Percentiles rank a stretch among this genome's conserved stretches.
phyloP scores from a whole-genome alignment of 92 coral and sea anemone genomes.

The Actinostola sp. region DNA sequence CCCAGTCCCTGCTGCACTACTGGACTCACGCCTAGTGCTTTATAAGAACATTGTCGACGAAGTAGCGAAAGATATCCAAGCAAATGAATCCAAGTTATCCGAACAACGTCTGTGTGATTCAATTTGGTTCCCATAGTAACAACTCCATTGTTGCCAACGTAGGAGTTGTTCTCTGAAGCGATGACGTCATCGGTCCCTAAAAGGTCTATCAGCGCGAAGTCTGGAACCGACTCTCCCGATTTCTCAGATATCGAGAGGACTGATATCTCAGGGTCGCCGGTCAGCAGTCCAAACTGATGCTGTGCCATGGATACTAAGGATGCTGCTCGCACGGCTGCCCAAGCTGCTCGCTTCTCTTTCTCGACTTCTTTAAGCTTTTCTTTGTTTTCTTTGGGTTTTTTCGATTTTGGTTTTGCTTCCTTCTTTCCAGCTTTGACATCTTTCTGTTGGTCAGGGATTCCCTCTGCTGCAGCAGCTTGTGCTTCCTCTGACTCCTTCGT shows the following conservation, averaged over 20 bases:
- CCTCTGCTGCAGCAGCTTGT: slow-evolving; percentile 15
- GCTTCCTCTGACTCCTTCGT: slow-evolving; percentile 22
- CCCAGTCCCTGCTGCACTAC: slow-evolving; percentile 45
- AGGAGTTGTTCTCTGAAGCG: slow-evolving; percentile 39
- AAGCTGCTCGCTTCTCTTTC: slow-evolving; percentile 67
- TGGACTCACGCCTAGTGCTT: slow-evolving; percentile 75
- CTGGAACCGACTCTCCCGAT: slow-evolving; percentile 78
- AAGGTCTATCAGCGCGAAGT: slow-evolving; percentile 82
- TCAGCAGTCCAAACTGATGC: slow-evolving; percentile 66
- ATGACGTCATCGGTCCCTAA: slow-evolving; percentile 90
- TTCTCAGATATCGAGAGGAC: slow-evolving; percentile 68
- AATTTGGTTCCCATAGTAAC: slow-evolving; percentile 80
- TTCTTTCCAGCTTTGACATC: slow-evolving; percentile 24
- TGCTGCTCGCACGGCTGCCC: slow-evolving; percentile 90
- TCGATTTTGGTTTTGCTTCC: slow-evolving; percentile 23
- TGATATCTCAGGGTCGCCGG: slow-evolving; percentile 82
- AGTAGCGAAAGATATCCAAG: slow-evolving; percentile 84
- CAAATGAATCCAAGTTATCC: slow-evolving; percentile 91
- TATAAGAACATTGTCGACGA: slow-evolving; percentile 93
- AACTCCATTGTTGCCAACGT: slow-evolving; percentile 66
- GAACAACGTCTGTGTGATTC: slow-evolving; percentile 74
- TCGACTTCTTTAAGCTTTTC: slow-evolving; percentile 72
- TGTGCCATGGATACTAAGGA: slow-evolving; percentile 75
- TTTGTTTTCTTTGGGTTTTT: slow-evolving; percentile 63
- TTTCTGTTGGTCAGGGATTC: slow-evolving; percentile 19